These are phyloP conservation scores for Sinocyclocheilus rhinocerous DNA, from an alignment of 2,113 vertebrate species.

Conservation along the genomic window DNA sequence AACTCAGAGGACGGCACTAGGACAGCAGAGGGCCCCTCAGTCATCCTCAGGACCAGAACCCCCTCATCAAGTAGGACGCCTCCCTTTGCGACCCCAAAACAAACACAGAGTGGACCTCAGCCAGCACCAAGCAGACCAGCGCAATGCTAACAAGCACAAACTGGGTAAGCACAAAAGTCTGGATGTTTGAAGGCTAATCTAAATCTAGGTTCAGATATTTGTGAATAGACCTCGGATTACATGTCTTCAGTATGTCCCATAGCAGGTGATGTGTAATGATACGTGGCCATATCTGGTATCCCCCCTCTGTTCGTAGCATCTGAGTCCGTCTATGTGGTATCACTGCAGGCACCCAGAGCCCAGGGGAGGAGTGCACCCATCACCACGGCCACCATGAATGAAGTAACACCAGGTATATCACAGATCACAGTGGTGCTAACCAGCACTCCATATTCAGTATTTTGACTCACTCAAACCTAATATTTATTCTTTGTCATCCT, in stretches of 20 bases:
- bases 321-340: conserved; percentile 95
- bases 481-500: neutral
- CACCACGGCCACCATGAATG: conserved; percentile 80
- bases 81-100: conserved; percentile 74
- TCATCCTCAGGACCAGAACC: conserved; percentile 83
- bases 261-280: conserved; percentile 66
- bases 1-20: conserved; percentile 65
- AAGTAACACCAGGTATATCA: conserved; percentile 83
- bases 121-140: conserved; percentile 81
- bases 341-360: conserved; percentile 86
- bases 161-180: conserved; percentile 76
- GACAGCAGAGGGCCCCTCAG: conserved; percentile 79
- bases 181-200: neutral
- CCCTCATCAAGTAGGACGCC: conserved; percentile 70
- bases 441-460: neutral
- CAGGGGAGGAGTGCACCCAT: conserved; percentile 80
- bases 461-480: neutral
- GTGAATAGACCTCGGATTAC: neutral
- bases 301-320: conserved; percentile 82
- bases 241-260: conserved; percentile 62
- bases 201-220: neutral
- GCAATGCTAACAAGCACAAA: conserved; percentile 80
- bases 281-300: conserved; percentile 76
- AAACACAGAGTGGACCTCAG: conserved; percentile 77
- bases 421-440: neutral